Evolutionary conservation across 2,888 invertebrate genomes (phyloP).

Genomic region (Arctia plantaginis): DNA sequence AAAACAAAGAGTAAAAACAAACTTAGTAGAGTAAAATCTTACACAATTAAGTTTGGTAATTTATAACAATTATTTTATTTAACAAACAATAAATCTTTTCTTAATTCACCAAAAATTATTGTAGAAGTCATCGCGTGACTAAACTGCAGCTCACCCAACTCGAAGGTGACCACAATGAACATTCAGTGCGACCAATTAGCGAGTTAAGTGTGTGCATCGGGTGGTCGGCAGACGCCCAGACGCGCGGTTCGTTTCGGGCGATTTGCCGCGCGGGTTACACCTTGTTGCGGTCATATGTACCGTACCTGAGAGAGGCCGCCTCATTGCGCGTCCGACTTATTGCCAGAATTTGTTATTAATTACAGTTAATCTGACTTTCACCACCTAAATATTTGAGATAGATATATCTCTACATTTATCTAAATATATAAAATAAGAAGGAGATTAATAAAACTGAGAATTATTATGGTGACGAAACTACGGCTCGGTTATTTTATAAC

Average conservation of each 20-base stretch:
- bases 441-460: background rate
- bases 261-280: constrained; percentile 60
- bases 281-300: constrained; percentile 67
- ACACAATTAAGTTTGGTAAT: background rate
- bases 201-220: constrained; percentile 47
- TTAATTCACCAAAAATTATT: background rate
- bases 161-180: constrained; percentile 48
- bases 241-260: constrained; percentile 55
- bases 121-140: constrained; percentile 33
- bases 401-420: too few relatives aligned
- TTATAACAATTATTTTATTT: background rate
- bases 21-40: background rate
- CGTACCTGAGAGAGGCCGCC: constrained; percentile 56
- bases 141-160: constrained; percentile 37
- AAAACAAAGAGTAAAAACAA: background rate
- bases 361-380: background rate
- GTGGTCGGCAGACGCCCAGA: constrained; percentile 30
- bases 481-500: background rate
- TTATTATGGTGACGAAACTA: background rate
- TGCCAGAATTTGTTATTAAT: constrained; percentile 21
- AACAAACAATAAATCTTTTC: background rate
- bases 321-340: constrained; percentile 48
- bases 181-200: constrained; percentile 54
- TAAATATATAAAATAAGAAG: background rate
- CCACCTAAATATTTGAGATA: background rate